Conservation (phyloP, 2,888 invertebrate species). For the Eupithecia exiguata region DNA sequence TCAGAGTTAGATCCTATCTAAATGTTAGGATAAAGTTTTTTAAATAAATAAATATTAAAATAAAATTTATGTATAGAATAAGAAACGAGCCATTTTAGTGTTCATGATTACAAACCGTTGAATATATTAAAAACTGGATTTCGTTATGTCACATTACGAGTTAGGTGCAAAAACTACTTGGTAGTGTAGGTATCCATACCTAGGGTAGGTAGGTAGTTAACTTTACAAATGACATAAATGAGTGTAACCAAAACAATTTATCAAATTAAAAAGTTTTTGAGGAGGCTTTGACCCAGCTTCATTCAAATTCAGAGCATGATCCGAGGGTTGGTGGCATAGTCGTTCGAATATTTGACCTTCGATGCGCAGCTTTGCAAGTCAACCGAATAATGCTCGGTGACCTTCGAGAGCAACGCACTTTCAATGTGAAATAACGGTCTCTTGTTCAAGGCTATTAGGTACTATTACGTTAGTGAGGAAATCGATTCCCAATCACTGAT, state of each 20-base stretch:
- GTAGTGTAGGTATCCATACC: neutral
- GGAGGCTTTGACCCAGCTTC: conserved; percentile 12
- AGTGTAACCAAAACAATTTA: neutral
- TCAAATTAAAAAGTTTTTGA: conserved; percentile 19
- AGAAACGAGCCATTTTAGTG: neutral
- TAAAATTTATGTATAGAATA: neutral
- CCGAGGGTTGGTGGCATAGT: conserved; percentile 18
- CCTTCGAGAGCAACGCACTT: conserved; percentile 70
- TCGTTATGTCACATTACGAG: neutral
- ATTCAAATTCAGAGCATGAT: conserved; percentile 30
- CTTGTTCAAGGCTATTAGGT: conserved; percentile 46
- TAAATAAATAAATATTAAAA: too few species aligned
- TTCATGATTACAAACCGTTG: conserved; percentile 1
- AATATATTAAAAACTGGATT: conserved; percentile 8
- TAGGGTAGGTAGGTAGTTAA: neutral
- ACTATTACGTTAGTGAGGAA: conserved; percentile 51
- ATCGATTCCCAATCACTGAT: conserved; percentile 46
- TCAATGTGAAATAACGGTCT: conserved; percentile 67
- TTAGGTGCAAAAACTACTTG: neutral
- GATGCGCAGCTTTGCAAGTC: conserved; percentile 56
- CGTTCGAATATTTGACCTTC: conserved; percentile 65
- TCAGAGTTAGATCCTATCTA: too few species aligned
- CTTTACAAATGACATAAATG: neutral
- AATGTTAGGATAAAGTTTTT: too few species aligned
- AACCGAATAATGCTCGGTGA: conserved; percentile 55